Conservation (phyloP, 2,888 invertebrate species). For the Nasonovia ribisnigri region DNA sequence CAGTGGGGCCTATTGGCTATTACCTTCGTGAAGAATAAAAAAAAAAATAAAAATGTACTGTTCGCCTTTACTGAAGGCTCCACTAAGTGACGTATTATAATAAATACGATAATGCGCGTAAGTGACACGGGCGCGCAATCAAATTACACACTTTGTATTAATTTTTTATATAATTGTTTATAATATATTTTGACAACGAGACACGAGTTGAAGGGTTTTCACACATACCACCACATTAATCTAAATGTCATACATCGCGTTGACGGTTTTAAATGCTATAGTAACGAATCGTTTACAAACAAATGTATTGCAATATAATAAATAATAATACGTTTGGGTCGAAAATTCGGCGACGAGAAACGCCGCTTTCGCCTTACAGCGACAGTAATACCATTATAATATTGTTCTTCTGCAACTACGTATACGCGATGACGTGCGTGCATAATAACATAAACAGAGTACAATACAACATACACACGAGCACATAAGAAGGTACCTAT, state of each 20-base stretch:
- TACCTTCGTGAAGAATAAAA: too few species aligned
- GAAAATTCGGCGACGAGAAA: background rate
- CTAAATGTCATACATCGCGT: background rate
- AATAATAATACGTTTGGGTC: background rate
- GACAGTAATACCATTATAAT: background rate
- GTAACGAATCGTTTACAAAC: background rate
- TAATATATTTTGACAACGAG: background rate
- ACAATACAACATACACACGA: background rate
- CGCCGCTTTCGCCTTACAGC: background rate
- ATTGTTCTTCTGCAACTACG: background rate
- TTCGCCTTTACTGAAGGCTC: background rate
- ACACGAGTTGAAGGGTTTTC: background rate
- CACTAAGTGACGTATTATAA: background rate
- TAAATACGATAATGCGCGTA: background rate
- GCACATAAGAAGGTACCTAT: background rate
- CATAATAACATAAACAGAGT: background rate
- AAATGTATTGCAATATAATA: background rate
- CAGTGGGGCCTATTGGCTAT: too few species aligned
- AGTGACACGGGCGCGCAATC: background rate
- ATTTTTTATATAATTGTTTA: background rate
- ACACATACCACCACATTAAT: background rate
- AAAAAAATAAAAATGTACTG: background rate
- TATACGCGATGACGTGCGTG: background rate
- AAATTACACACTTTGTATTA: background rate
- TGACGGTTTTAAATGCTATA: background rate